phyloP scores from a whole-genome alignment of 2,888 invertebrate species.

The Ferrisia virgata region DNA sequence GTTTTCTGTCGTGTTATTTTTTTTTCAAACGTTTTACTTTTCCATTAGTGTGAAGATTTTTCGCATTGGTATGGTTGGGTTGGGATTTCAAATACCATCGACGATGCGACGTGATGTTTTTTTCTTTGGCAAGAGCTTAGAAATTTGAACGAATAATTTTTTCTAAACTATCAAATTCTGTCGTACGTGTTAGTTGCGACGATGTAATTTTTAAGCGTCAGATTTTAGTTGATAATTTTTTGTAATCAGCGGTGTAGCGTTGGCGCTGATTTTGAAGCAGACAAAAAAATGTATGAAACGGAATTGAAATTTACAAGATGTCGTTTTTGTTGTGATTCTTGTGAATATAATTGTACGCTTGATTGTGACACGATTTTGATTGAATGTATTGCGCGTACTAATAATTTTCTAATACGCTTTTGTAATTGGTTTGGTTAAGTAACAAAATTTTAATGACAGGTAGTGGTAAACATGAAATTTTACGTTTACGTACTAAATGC shows the following conservation, averaged over 20 bases:
- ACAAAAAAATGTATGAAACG: not conserved
- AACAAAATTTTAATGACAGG: not conserved
- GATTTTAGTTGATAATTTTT: not conserved
- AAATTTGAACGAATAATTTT: not conserved
- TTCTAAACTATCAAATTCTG: not conserved
- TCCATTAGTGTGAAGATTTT: not conserved
- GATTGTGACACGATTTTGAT: not conserved
- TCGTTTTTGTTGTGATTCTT: not conserved
- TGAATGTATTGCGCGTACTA: not conserved
- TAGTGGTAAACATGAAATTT: not conserved
- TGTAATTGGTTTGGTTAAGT: not conserved
- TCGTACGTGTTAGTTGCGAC: not conserved
- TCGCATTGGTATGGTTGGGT: not conserved
- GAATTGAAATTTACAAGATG: too few relatives aligned
- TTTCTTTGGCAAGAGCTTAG: not conserved
- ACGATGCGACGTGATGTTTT: not conserved
- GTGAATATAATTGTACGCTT: slow-evolving; percentile 1
- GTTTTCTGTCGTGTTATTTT: not conserved
- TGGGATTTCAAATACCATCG: not conserved
- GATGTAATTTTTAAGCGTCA: not conserved
- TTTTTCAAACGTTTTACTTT: not conserved
- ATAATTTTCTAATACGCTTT: not conserved
- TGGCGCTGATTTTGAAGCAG: not conserved
- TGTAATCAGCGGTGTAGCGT: slow-evolving; percentile 28
- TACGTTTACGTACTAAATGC: not conserved